These are phyloP conservation scores for Crax fasciolata DNA, from an alignment of 2,797 vertebrate genomes.

Conservation along the genomic window DNA sequence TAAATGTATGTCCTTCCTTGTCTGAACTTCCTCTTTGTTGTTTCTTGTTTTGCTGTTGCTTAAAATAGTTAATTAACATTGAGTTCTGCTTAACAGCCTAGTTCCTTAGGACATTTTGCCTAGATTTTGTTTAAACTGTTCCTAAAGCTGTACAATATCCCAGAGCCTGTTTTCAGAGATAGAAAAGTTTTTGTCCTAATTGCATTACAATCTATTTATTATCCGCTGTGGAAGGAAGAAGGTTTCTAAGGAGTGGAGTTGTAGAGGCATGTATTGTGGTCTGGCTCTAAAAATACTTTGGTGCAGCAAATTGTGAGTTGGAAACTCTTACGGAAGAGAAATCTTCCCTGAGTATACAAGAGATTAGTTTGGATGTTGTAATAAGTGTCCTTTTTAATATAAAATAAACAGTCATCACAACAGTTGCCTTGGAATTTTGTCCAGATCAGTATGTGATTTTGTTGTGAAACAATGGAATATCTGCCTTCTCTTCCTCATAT, in stretches of 20 bases:
- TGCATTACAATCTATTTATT: not conserved
- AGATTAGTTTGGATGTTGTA: not conserved
- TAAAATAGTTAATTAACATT: not conserved
- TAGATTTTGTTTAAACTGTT: not conserved
- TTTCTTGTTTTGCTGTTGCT: not conserved
- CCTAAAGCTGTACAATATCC: not conserved
- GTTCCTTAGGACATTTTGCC: not conserved
- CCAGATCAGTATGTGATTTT: not conserved
- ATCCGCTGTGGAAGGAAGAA: not conserved
- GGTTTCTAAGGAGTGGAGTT: constrained; percentile 17
- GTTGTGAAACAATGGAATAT: not conserved
- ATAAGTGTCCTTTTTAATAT: not conserved
- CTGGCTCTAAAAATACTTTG: not conserved
- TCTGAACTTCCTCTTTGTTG: not conserved
- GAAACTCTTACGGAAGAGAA: not conserved
- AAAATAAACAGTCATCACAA: not conserved
- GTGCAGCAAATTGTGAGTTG: not conserved
- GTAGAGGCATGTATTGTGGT: not conserved
- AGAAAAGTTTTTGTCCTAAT: not conserved
- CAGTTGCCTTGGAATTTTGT: not conserved
- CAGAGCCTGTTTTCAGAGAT: not conserved
- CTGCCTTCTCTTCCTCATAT: not conserved
- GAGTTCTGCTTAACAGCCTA: not conserved
- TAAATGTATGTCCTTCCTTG: not conserved
- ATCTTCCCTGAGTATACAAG: not conserved